These are phyloP conservation scores for Podabrus alpinus DNA, from an alignment of 2,888 invertebrate species.

Conservation along the genomic window DNA sequence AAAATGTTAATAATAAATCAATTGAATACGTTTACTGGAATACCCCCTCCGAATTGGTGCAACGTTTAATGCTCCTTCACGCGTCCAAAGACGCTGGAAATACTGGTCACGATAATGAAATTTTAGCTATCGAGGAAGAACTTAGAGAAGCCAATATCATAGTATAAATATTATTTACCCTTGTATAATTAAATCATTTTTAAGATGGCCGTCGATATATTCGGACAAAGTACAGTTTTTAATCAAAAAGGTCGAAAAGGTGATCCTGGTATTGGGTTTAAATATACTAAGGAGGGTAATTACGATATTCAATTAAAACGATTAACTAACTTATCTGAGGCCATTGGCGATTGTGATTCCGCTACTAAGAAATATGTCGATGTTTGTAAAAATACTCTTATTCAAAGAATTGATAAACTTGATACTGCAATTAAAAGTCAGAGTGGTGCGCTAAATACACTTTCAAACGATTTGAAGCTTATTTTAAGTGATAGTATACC, in stretches of 20 bases:
- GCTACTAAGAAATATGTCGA: not conserved
- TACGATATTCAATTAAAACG: not conserved
- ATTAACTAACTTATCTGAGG: too few relatives aligned
- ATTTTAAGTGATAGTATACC: too few relatives aligned
- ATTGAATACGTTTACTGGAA: slow-evolving; percentile 4
- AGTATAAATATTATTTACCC: not conserved
- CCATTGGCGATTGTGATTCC: not conserved
- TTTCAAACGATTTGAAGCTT: too few relatives aligned
- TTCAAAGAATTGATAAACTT: too few relatives aligned
- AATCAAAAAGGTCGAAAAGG: not conserved
- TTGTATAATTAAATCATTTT: not conserved
- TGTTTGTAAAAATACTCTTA: too few relatives aligned
- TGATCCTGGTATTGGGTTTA: too few relatives aligned
- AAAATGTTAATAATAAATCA: not conserved
- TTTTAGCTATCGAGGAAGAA: not conserved
- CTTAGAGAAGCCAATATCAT: not conserved
- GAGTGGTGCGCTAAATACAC: too few relatives aligned
- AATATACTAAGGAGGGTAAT: not conserved
- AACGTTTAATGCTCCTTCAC: not conserved
- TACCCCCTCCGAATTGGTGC: not conserved
- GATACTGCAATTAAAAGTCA: too few relatives aligned
- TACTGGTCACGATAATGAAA: not conserved
- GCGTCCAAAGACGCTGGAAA: not conserved
- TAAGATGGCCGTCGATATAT: not conserved
- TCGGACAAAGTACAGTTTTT: not conserved